Evolutionary conservation across 2,797 vertebrate genomes (phyloP).

Genomic region (Streptopelia turtur): DNA sequence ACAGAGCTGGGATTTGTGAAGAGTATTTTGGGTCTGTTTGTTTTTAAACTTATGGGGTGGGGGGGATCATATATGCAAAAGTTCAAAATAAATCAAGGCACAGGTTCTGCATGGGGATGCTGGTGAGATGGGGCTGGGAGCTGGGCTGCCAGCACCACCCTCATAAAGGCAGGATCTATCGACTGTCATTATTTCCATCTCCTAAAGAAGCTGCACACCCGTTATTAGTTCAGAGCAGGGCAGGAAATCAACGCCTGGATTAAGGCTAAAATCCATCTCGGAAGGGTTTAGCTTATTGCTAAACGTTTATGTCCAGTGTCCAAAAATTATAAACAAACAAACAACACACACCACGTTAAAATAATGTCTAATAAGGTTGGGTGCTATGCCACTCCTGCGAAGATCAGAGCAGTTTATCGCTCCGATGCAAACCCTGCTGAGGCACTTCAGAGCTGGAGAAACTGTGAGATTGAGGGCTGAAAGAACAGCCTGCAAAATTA

Average conservation of each 20-base stretch:
- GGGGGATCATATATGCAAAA: neutral
- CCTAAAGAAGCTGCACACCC: conserved; percentile 60
- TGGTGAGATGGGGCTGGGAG: neutral
- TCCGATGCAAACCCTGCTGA: conserved; percentile 41
- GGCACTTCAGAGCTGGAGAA: conserved; percentile 59
- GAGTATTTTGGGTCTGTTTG: neutral
- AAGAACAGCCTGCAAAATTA: conserved; percentile 59
- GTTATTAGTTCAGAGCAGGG: conserved; percentile 46
- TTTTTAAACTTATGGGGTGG: neutral
- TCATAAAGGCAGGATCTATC: conserved; percentile 37
- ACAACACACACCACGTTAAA: neutral
- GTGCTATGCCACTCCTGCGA: conserved; percentile 19
- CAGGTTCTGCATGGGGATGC: neutral
- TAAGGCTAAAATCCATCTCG: conserved; percentile 73
- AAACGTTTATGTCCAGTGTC: neutral
- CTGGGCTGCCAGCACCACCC: neutral
- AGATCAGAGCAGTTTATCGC: conserved; percentile 54
- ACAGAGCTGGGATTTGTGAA: neutral
- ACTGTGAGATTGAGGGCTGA: conserved; percentile 72
- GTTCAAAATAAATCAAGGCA: neutral
- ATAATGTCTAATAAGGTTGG: conserved; percentile 42
- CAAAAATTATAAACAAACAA: neutral
- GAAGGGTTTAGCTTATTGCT: conserved; percentile 52
- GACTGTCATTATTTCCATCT: conserved; percentile 61
- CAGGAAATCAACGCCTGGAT: conserved; percentile 68